A percentile compares a stretch with the other conserved stretches of the same genome.
Conservation (phyloP, 2,113 vertebrate genomes). For the Antechinus flavipes region DNA sequence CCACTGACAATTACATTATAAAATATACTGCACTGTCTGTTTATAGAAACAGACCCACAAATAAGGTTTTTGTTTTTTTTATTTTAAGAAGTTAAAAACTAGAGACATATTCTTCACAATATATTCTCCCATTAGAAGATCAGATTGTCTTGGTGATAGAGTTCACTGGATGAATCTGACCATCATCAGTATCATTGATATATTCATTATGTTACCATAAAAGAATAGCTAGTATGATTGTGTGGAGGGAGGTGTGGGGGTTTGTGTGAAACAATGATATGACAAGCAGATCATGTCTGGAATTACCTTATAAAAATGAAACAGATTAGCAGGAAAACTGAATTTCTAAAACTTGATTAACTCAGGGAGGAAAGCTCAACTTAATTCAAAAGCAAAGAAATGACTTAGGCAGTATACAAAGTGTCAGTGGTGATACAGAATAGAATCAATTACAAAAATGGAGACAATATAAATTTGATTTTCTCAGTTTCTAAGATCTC, state of each 20-base stretch:
- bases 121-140: background rate
- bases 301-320: background rate
- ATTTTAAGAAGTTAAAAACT: slow-evolving; percentile 41
- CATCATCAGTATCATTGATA: background rate
- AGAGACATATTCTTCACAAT: slow-evolving; percentile 43
- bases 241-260: background rate
- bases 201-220: background rate
- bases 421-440: background rate
- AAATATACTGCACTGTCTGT: background rate
- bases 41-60: background rate
- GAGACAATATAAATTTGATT: background rate
- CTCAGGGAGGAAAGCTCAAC: background rate
- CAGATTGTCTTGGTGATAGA: background rate
- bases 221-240: background rate
- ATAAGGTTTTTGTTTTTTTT: slow-evolving; percentile 7
- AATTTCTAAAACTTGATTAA: background rate
- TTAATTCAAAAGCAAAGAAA: background rate
- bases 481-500: background rate
- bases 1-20: background rate
- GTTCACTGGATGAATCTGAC: slow-evolving; percentile 5
- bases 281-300: background rate
- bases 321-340: background rate
- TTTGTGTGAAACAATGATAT: background rate
- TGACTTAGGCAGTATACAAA: background rate
- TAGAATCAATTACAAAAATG: background rate